These are phyloP conservation scores for Chrysotoxum bicinctum DNA, from an alignment of 2,888 invertebrate genomes.

Conservation along the genomic window DNA sequence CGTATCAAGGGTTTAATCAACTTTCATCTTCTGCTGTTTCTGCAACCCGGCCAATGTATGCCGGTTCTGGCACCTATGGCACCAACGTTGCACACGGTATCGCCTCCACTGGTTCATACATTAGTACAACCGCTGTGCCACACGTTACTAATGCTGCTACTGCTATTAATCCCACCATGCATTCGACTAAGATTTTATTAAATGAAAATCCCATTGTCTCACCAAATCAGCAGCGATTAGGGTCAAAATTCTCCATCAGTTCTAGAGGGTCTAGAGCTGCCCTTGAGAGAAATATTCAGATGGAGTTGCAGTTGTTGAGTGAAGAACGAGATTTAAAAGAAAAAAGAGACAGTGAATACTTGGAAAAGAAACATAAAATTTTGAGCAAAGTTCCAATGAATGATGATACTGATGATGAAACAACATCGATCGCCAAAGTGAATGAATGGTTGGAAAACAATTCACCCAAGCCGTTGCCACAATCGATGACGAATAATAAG, in stretches of 20 bases:
- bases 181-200: slow-evolving; percentile 9
- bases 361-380: not conserved
- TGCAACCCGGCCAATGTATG: not conserved
- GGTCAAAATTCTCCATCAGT: not conserved
- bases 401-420: not conserved
- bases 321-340: slow-evolving; percentile 3
- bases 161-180: not conserved
- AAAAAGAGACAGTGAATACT: too few relatives aligned
- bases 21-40: not conserved
- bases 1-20: not conserved
- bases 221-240: not conserved
- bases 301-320: not conserved
- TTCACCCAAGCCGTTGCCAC: not conserved
- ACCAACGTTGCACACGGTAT: not conserved
- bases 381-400: not conserved
- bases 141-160: not conserved
- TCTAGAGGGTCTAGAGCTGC: not conserved
- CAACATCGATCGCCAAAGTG: not conserved
- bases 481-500: not conserved
- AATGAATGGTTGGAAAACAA: not conserved
- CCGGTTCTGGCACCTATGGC: too few relatives aligned
- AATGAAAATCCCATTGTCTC: not conserved
- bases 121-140: not conserved
- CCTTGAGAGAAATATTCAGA: not conserved
- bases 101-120: not conserved